Percentiles rank a stretch among this genome's conserved stretches.
These are phyloP conservation scores for Papilio dardanus DNA, from an alignment of 1,140 invertebrate genomes.

Conservation along the genomic window DNA sequence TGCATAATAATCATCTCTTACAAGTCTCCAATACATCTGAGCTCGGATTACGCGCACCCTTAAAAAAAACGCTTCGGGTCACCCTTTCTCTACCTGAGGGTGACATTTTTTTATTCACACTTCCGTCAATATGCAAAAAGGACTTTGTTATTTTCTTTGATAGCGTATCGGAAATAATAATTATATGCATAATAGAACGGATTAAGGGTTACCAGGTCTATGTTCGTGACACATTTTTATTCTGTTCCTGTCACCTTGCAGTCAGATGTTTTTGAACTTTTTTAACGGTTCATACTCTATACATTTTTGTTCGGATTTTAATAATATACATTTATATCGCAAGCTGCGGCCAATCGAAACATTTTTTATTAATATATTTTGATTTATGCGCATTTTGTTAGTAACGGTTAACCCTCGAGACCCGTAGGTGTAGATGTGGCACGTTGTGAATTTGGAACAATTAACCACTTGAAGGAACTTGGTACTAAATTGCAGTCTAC, in stretches of 20 bases:
- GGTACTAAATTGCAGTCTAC: conserved; percentile 60
- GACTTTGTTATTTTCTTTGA: conserved; percentile 77
- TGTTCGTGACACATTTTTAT: conserved; percentile 71
- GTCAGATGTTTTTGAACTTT: conserved; percentile 64
- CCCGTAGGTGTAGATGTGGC: conserved; percentile 72
- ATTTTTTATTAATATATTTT: conserved; percentile 37
- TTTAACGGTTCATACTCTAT: conserved; percentile 51
- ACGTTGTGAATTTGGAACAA: conserved; percentile 64
- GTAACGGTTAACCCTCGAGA: conserved; percentile 73
- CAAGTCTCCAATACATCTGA: conserved; percentile 58
- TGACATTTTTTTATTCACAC: conserved; percentile 81
- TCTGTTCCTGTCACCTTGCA: conserved; percentile 77
- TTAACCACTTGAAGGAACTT: conserved; percentile 62
- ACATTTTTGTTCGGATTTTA: conserved; percentile 55
- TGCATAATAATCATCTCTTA: conserved; percentile 76
- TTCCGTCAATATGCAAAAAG: conserved; percentile 80
- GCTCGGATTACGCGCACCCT: conserved; percentile 72
- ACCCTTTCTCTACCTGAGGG: conserved; percentile 76
- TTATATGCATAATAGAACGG: conserved; percentile 81
- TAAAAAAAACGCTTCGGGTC: conserved; percentile 69
- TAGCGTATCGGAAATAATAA: conserved; percentile 80
- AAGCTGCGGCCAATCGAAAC: conserved; percentile 55
- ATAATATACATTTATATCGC: conserved; percentile 66
- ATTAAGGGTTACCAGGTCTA: conserved; percentile 71
- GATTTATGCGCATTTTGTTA: conserved; percentile 52